A percentile compares a stretch with the other conserved stretches of the same genome.
Conservation (phyloP, 2,888 invertebrate species). For the Sialis lutaria region DNA sequence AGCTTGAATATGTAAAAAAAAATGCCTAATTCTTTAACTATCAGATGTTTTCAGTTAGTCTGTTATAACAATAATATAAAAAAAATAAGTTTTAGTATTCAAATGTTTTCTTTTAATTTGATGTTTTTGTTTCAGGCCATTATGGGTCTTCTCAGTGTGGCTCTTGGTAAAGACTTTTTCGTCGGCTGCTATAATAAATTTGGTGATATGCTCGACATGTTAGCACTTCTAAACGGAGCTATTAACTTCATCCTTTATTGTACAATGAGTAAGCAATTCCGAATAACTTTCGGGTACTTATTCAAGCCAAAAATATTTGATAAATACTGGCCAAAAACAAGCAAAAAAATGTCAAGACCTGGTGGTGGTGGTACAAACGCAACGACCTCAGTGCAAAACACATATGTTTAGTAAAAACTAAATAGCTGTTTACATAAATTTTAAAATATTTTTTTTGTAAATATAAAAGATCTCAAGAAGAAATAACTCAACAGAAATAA, state of each 20-base stretch:
- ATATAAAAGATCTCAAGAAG: too few relatives aligned
- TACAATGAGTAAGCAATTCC: constrained; percentile 84
- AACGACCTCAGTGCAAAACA: neutral
- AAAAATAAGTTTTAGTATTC: too few relatives aligned
- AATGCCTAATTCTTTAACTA: constrained; percentile 2
- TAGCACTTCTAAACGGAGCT: constrained; percentile 79
- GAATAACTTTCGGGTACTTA: constrained; percentile 57
- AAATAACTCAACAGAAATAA: too few relatives aligned
- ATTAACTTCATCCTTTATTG: constrained; percentile 90
- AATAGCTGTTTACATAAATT: too few relatives aligned
- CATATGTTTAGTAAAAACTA: neutral
- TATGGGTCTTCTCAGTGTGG: constrained; percentile 41
- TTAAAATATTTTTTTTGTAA: too few relatives aligned
- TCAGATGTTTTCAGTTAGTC: neutral
- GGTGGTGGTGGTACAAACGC: neutral
- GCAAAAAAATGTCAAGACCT: neutral
- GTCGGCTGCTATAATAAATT: constrained; percentile 60
- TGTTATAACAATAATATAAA: too few relatives aligned
- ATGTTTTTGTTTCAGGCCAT: constrained; percentile 24
- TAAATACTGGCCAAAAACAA: neutral
- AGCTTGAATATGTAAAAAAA: neutral
- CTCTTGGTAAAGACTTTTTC: constrained; percentile 54
- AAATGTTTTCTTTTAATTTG: too few relatives aligned
- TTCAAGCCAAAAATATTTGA: constrained; percentile 26
- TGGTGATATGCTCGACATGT: constrained; percentile 76